phyloP scores from a whole-genome alignment of 2,113 vertebrate species.

The Labrus mixtus region DNA sequence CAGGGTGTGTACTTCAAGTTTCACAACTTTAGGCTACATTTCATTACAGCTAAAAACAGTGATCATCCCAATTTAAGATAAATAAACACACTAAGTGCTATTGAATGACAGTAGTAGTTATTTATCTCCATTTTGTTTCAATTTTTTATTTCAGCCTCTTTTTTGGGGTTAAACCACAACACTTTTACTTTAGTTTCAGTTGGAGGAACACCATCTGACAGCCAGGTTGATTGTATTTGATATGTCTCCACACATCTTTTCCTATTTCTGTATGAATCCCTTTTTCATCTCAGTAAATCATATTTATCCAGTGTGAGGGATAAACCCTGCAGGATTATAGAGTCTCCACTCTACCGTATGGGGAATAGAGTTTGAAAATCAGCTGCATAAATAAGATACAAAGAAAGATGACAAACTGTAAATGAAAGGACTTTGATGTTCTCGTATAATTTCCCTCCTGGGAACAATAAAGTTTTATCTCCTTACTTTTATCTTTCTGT shows the following conservation, averaged over 20 bases:
- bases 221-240: conserved; percentile 63
- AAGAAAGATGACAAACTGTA: conserved; percentile 34
- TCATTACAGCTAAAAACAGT: too few relatives aligned
- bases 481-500: conserved; percentile 21
- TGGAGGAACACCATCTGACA: conserved; percentile 48
- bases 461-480: conserved; percentile 28
- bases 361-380: conserved; percentile 41
- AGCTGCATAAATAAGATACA: conserved; percentile 54
- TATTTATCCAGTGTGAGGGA: conserved; percentile 66
- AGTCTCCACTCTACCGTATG: conserved; percentile 13
- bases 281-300: conserved; percentile 72
- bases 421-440: conserved; percentile 29
- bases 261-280: conserved; percentile 65
- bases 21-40: too few relatives aligned
- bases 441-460: conserved; percentile 13
- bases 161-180: conserved; percentile 37
- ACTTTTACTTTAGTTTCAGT: conserved; percentile 55
- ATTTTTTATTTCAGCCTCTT: background rate
- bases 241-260: conserved; percentile 63
- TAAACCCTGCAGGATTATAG: conserved; percentile 56
- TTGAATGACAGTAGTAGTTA: background rate
- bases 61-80: background rate
- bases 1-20: too few relatives aligned
- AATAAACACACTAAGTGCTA: conserved; percentile 1
- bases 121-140: background rate